Conservation (phyloP, 2,888 invertebrate genomes). For the Plutella xylostella region DNA sequence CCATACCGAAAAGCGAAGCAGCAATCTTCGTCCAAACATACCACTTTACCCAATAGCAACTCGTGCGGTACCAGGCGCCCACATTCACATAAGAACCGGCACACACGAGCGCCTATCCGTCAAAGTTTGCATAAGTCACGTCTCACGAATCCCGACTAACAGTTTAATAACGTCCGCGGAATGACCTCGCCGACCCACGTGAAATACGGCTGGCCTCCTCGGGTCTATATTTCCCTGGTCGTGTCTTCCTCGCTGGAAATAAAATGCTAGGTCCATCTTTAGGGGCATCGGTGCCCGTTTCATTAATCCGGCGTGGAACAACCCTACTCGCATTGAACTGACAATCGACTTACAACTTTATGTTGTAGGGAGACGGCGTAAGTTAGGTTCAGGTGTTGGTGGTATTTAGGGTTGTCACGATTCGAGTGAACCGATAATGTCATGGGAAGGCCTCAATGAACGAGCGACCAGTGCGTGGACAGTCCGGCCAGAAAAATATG, state of each 20-base stretch:
- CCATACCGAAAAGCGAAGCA: too few relatives aligned
- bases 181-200: neutral
- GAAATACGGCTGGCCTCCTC: slow-evolving; percentile 1
- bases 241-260: slow-evolving; percentile 68
- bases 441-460: slow-evolving; percentile 69
- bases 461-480: slow-evolving; percentile 65
- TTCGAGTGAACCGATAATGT: slow-evolving; percentile 45
- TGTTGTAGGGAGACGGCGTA: neutral
- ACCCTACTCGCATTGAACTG: neutral
- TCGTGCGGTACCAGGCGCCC: neutral
- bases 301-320: too few relatives aligned
- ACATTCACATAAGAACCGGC: neutral
- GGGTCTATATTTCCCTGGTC: slow-evolving; percentile 63
- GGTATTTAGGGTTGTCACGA: slow-evolving; percentile 1
- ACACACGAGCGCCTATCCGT: slow-evolving; percentile 62
- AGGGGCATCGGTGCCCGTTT: slow-evolving; percentile 66
- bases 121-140: slow-evolving; percentile 70
- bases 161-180: slow-evolving; percentile 61
- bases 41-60: neutral
- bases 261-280: slow-evolving; percentile 68
- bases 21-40: too few relatives aligned
- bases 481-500: slow-evolving; percentile 53
- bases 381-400: neutral
- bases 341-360: neutral
- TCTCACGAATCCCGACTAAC: slow-evolving; percentile 59